These are phyloP conservation scores for Bombylius discolor DNA, from an alignment of 2,888 invertebrate species.

Conservation along the genomic window DNA sequence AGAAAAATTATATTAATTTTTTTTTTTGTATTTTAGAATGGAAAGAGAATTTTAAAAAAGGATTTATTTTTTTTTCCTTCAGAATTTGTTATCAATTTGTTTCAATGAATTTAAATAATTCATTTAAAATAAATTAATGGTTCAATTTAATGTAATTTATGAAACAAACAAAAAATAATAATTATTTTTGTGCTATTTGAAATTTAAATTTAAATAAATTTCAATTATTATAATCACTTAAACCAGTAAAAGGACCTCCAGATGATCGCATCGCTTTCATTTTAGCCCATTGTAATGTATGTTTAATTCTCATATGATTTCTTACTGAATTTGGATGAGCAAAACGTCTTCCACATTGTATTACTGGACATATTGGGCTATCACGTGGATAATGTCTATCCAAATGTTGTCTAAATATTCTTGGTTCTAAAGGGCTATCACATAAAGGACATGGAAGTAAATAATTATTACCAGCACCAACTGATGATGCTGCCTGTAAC, in stretches of 20 bases:
- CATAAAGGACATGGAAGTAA: conserved; percentile 59
- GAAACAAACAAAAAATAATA: too few relatives aligned
- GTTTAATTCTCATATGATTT: conserved; percentile 77
- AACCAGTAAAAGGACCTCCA: conserved; percentile 36
- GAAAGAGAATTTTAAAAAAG: too few relatives aligned
- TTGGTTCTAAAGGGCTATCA: conserved; percentile 47
- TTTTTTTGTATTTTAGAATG: too few relatives aligned
- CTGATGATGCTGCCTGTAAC: conserved; percentile 33
- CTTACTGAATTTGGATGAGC: conserved; percentile 76
- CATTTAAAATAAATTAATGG: too few relatives aligned
- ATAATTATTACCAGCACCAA: conserved; percentile 29
- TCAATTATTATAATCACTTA: conserved; percentile 29
- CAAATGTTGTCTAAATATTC: conserved; percentile 59
- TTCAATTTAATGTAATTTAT: too few relatives aligned
- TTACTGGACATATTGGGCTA: conserved; percentile 68
- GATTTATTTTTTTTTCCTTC: too few relatives aligned
- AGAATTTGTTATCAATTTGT: too few relatives aligned
- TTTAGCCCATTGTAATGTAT: conserved; percentile 66
- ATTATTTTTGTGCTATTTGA: neutral
- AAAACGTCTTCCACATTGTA: conserved; percentile 59
- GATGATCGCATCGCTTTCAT: conserved; percentile 55
- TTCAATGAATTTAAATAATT: too few relatives aligned
- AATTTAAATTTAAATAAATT: too few relatives aligned
- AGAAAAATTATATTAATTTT: too few relatives aligned
- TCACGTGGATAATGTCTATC: conserved; percentile 75